phyloP scores from a whole-genome alignment of 2,113 vertebrate species.

The Oreochromis niloticus region DNA sequence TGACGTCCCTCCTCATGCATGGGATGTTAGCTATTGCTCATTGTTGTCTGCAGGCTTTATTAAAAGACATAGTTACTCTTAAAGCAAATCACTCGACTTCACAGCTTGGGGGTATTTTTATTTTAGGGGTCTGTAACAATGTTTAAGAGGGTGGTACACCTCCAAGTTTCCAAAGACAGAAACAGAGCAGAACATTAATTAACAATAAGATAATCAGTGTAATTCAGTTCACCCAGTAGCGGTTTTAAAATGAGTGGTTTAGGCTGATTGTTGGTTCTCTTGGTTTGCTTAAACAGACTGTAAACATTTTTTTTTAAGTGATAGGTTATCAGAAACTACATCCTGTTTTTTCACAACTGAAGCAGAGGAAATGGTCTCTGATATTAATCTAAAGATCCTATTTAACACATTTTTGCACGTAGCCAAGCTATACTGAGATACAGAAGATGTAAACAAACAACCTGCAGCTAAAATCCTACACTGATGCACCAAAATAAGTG shows the following conservation, averaged over 20 bases:
- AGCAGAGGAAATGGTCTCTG: not conserved
- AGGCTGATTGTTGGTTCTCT: not conserved
- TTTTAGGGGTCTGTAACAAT: not conserved
- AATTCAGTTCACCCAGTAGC: not conserved
- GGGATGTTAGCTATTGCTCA: too few species aligned
- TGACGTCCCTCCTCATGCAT: too few species aligned
- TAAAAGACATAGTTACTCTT: not conserved
- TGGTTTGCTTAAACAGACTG: not conserved
- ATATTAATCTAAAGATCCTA: not conserved
- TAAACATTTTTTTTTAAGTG: not conserved
- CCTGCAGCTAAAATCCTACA: not conserved
- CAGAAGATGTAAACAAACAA: not conserved
- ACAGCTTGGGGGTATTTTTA: not conserved
- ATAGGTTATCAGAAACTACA: not conserved
- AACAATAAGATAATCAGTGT: not conserved
- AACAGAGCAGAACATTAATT: not conserved
- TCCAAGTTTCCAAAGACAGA: not conserved
- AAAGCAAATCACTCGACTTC: fast-evolving
- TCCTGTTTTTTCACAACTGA: not conserved
- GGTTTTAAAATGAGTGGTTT: not conserved
- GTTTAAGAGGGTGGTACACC: not conserved
- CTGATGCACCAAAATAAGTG: not conserved
- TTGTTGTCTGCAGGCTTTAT: not conserved
- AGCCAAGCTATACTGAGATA: not conserved
- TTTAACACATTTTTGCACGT: not conserved